These are phyloP conservation scores for Volucella bombylans DNA, from an alignment of 2,888 invertebrate genomes.

Conservation along the genomic window DNA sequence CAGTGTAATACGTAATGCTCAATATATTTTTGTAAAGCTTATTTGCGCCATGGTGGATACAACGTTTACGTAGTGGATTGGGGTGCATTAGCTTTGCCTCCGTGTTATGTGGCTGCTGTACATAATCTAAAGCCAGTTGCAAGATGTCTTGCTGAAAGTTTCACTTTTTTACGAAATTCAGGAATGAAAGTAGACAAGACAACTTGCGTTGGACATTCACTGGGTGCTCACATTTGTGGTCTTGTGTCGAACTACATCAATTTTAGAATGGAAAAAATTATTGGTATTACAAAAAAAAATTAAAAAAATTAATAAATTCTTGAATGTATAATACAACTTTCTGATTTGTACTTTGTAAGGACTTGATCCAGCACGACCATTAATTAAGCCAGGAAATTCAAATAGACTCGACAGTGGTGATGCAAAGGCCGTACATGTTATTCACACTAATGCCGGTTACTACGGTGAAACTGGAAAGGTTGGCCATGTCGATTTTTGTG, in stretches of 20 bases:
- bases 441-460: conserved; percentile 91
- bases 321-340: not conserved
- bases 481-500: conserved; percentile 91
- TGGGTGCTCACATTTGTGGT: conserved; percentile 90
- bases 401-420: conserved; percentile 88
- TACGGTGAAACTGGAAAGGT: conserved; percentile 89
- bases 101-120: conserved; percentile 89
- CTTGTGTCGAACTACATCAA: conserved; percentile 88
- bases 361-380: conserved; percentile 89
- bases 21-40: conserved; percentile 83
- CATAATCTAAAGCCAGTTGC: conserved; percentile 89
- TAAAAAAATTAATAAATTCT: not conserved
- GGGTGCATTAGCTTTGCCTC: conserved; percentile 87
- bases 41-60: conserved; percentile 88
- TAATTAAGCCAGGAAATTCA: conserved; percentile 86
- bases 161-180: conserved; percentile 86
- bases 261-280: conserved; percentile 88
- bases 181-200: conserved; percentile 87
- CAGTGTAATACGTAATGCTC: not conserved
- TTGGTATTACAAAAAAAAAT: conserved; percentile 83
- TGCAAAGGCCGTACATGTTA: conserved; percentile 89
- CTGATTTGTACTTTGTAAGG: conserved; percentile 81
- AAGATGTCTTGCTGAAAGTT: conserved; percentile 86
- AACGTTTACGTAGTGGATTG: conserved; percentile 91
- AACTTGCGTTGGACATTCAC: conserved; percentile 90